Base-by-base conservation (phyloP, 2,888 invertebrate genomes). In the Lithosia quadra region DNA sequence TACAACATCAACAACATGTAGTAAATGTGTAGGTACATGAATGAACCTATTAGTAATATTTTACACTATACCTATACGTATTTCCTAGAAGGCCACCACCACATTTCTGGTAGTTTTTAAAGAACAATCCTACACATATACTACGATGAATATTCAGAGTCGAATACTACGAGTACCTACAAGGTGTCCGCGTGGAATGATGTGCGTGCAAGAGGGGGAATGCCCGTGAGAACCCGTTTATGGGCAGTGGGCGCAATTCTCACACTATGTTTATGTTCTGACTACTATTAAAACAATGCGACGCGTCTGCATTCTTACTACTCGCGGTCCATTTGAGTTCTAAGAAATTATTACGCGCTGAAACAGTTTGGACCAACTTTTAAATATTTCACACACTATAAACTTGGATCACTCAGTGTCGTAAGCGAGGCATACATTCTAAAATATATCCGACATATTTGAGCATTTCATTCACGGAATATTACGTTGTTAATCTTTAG, bases 241-340 rank as follows among this genome's bases (percentile, higher is more conserved):
- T 68, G 67, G 64, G 53, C 68, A 76, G 87, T 85, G 85, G 86
- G 86, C 84, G 85, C 86, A 82, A 75, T 88, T 93, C 92, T 84
- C 93, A 92, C 90, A 91, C 83, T 78, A 81, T 86, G 83, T 87
- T 90, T 90, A 89, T 87, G 80, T 84, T 84, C 77, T 76, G 76
- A 81, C 74, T 80, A 84, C 83, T 85, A 87, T 86, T 86, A 86
- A 85, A 83, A 81, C 79, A 86, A 84, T 83, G 79, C 79, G 75
- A 79, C 71, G 84, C 81, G 83, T 85, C 83, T 75, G 82, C 76
- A 78, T 88, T 89, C 87, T 83, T 68, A 75, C 86, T 80, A 86
- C 57, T 67, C 60, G 65, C 63, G 70, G 43, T 60, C 59, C 63
- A 65, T 69, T 70, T 64, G 56, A 64, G 71, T 74, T 69, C 78